A percentile compares a stretch with the other conserved stretches of the same genome.
phyloP scores from a whole-genome alignment of 1,140 invertebrate species.

The Dinothrombium tinctorium region DNA sequence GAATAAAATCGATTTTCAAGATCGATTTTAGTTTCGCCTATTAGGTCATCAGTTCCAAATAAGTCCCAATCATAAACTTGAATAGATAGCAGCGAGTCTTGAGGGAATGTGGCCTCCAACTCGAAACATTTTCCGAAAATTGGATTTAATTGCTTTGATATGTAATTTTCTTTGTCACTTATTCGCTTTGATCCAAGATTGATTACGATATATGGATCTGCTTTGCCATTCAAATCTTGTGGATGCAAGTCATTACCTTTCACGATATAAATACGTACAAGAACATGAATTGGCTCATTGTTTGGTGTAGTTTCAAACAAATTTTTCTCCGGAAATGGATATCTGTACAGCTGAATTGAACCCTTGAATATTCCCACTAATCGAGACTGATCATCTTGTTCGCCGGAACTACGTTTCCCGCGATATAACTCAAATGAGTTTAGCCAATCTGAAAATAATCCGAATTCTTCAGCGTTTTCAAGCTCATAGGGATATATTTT shows the following conservation, averaged over 20 bases:
- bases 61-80: constrained; percentile 72
- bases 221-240: constrained; percentile 71
- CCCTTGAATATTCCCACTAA: too few species aligned
- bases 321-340: too few species aligned
- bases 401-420: too few species aligned
- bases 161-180: constrained; percentile 67
- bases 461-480: too few species aligned
- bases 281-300: constrained; percentile 64
- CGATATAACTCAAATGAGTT: too few species aligned
- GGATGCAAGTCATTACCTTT: constrained; percentile 52
- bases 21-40: constrained; percentile 73
- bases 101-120: constrained; percentile 67
- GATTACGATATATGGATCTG: constrained; percentile 64
- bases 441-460: too few species aligned
- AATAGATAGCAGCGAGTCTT: constrained; percentile 56
- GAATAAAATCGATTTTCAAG: constrained; percentile 76
- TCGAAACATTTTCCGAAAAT: constrained; percentile 76
- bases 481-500: too few species aligned
- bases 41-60: constrained; percentile 60
- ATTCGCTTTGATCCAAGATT: constrained; percentile 54
- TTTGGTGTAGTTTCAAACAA: constrained; percentile 56
- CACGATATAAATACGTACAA: constrained; percentile 63
- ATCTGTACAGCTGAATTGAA: too few species aligned
- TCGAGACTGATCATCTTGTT: too few species aligned
- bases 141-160: constrained; percentile 74